Conservation (phyloP, 2,113 vertebrate species). For the Abramis brama region DNA sequence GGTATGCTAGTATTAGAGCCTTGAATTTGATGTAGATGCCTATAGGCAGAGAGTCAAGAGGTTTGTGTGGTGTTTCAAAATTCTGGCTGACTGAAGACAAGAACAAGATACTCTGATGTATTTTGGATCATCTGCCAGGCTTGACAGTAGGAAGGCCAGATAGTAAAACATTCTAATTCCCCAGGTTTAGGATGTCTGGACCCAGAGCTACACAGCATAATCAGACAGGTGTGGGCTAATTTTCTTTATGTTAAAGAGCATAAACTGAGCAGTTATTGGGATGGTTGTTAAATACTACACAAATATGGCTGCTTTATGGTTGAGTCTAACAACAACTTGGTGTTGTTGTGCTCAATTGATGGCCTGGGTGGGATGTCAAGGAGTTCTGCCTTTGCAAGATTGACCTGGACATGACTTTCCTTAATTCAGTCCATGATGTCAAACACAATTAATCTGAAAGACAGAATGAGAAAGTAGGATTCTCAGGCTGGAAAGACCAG, state of each 20-base stretch:
- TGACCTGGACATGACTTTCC: not conserved
- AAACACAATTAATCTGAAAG: not conserved
- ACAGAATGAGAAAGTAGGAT: not conserved
- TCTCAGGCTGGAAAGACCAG: not conserved
- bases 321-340: not conserved
- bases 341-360: not conserved
- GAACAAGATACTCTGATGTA: not conserved
- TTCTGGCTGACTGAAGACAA: not conserved
- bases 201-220: not conserved
- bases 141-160: not conserved
- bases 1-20: not conserved
- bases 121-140: not conserved
- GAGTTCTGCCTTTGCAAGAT: not conserved
- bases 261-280: not conserved
- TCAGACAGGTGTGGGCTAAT: not conserved
- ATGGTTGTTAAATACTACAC: not conserved
- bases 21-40: not conserved
- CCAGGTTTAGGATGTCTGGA: not conserved
- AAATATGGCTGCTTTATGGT: not conserved
- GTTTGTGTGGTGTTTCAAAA: not conserved
- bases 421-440: not conserved
- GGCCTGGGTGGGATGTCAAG: not conserved
- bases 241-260: not conserved
- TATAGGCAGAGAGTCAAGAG: not conserved
- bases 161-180: not conserved